A percentile compares a stretch with the other conserved stretches of the same genome.
phyloP scores from a whole-genome alignment of 1,140 invertebrate species.

The Zaprionus camerounensis region DNA sequence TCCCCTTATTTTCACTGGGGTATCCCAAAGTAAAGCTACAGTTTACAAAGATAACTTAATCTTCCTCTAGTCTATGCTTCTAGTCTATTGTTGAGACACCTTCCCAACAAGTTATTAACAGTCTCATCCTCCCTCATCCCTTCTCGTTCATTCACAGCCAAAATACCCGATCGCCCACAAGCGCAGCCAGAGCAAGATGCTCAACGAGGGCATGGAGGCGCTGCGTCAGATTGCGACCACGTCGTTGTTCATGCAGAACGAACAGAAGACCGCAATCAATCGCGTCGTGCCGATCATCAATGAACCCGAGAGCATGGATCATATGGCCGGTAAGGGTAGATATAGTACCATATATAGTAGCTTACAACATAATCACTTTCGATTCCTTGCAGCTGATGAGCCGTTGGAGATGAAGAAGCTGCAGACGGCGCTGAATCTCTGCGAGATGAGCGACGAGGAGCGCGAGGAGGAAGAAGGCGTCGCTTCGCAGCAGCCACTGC shows the following conservation, averaged over 20 bases:
- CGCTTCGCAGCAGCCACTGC: conserved; percentile 25
- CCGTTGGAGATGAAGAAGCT: conserved; percentile 80
- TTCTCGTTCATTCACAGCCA: conserved; percentile 39
- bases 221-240: conserved; percentile 84
- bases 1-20: no score
- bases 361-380: neutral
- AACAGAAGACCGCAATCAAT: conserved; percentile 75
- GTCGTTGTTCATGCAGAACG: conserved; percentile 84
- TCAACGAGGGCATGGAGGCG: conserved; percentile 84
- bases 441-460: conserved; percentile 79
- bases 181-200: conserved; percentile 82
- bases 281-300: conserved; percentile 83
- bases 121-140: neutral
- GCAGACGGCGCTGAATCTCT: conserved; percentile 73
- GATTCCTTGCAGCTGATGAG: conserved; percentile 46
- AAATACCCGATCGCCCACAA: conserved; percentile 81
- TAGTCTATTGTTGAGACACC: no score
- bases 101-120: neutral
- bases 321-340: conserved; percentile 39
- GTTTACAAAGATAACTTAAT: no score
- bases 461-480: conserved; percentile 24
- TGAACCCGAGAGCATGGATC: conserved; percentile 69
- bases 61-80: no score
- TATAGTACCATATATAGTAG: neutral
- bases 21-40: no score